phyloP scores from a whole-genome alignment of 2,888 invertebrate genomes.

The Ornithoptera priamus region DNA sequence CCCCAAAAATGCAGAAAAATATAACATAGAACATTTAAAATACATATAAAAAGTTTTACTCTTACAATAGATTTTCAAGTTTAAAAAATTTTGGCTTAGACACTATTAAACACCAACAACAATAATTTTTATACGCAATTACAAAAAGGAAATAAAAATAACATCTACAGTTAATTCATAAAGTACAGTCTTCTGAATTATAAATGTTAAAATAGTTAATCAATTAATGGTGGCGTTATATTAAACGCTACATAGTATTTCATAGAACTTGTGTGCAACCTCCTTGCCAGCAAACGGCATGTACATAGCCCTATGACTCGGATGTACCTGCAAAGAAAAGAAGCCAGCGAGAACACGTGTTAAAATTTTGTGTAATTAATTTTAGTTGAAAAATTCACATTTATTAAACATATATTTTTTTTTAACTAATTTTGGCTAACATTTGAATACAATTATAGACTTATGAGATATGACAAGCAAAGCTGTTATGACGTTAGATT shows the following conservation, averaged over 20 bases:
- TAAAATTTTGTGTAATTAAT: no score
- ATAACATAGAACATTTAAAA: background rate
- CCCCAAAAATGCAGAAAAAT: constrained; percentile 8
- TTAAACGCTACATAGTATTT: constrained; percentile 59
- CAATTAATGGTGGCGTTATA: background rate
- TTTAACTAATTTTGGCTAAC: no score
- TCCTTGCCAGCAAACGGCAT: constrained; percentile 66
- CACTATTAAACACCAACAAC: constrained; percentile 20
- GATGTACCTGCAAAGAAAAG: constrained; percentile 60
- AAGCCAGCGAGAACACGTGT: background rate
- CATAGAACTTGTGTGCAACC: constrained; percentile 56
- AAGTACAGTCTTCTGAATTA: constrained; percentile 13
- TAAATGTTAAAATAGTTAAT: constrained; percentile 1
- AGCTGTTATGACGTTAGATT: no score
- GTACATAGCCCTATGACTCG: constrained; percentile 63
- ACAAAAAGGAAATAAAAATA: constrained; percentile 5
- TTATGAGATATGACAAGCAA: no score
- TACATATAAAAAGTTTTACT: constrained; percentile 14
- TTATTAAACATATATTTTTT: no score
- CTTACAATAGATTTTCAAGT: background rate
- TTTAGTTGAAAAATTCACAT: no score
- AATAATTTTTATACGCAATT: constrained; percentile 10
- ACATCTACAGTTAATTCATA: constrained; percentile 9
- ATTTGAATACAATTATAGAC: no score
- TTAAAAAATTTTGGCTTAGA: constrained; percentile 8